phyloP scores from a whole-genome alignment of 2,113 vertebrate species.

The Podocnemis expansa region DNA sequence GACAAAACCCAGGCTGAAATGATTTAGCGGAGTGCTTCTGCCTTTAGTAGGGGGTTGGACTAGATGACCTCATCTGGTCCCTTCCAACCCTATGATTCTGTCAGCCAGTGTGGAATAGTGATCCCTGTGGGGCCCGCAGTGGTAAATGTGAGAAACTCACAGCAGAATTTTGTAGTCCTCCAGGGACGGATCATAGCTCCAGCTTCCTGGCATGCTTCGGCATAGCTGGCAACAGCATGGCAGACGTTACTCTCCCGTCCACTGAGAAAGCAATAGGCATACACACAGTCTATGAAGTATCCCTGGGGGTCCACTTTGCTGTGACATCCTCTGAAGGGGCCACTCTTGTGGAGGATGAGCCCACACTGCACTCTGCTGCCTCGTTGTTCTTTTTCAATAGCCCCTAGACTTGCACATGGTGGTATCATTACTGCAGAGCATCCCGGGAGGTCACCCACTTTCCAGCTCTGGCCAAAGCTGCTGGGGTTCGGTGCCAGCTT shows the following conservation, averaged over 20 bases:
- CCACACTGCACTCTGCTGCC: constrained; percentile 75
- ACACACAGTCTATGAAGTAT: constrained; percentile 77
- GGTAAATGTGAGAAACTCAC: constrained; percentile 72
- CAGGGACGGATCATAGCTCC: constrained; percentile 75
- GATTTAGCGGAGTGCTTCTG: no score
- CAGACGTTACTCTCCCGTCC: constrained; percentile 78
- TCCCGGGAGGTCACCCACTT: constrained; percentile 19
- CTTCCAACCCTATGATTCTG: no score
- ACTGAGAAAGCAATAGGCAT: constrained; percentile 77
- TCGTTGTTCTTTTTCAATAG: constrained; percentile 30
- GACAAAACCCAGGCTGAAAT: no score
- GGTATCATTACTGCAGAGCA: neutral
- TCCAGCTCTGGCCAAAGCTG: constrained; percentile 82
- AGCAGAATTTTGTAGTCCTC: constrained; percentile 76
- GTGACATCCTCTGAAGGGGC: constrained; percentile 76
- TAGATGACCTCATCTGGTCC: no score
- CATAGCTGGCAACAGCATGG: constrained; percentile 75
- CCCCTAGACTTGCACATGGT: constrained; percentile 37
- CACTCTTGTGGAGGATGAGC: constrained; percentile 48
- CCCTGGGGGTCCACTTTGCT: constrained; percentile 71
- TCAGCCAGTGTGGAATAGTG: neutral
- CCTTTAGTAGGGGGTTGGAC: no score
- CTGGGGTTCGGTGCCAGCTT: constrained; percentile 35
- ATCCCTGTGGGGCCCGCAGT: no score
- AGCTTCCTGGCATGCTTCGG: constrained; percentile 67